Conservation (phyloP, 2,888 invertebrate genomes). For the Cryptophagus acutangulus region DNA sequence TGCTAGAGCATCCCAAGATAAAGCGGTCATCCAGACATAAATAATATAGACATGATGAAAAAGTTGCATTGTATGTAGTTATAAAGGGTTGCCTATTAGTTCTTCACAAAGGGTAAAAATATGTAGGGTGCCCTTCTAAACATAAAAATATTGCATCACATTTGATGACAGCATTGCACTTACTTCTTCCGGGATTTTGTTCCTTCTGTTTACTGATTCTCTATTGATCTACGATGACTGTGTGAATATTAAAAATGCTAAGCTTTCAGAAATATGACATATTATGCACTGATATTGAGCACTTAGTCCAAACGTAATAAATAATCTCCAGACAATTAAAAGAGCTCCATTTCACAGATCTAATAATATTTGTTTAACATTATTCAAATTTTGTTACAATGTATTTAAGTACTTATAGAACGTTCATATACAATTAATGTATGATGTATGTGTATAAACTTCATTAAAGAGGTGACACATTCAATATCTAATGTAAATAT, state of each 20-base stretch:
- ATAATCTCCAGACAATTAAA: too few relatives aligned
- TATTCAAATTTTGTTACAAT: too few relatives aligned
- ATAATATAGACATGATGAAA: slow-evolving; percentile 47
- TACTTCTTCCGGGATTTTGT: slow-evolving; percentile 34
- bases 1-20: slow-evolving; percentile 36
- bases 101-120: slow-evolving; percentile 40
- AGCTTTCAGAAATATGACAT: too few relatives aligned
- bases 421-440: too few relatives aligned
- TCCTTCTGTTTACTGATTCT: slow-evolving; percentile 33
- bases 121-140: slow-evolving; percentile 36
- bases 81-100: slow-evolving; percentile 46
- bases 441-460: too few relatives aligned
- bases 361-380: too few relatives aligned
- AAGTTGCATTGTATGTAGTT: slow-evolving; percentile 43
- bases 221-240: slow-evolving; percentile 38
- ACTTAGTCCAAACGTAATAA: too few relatives aligned
- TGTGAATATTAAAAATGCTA: slow-evolving; percentile 34
- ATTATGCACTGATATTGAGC: too few relatives aligned
- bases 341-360: too few relatives aligned
- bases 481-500: too few relatives aligned
- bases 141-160: slow-evolving; percentile 40
- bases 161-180: slow-evolving; percentile 38
- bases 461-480: too few relatives aligned
- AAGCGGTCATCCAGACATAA: slow-evolving; percentile 44
- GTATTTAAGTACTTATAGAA: too few relatives aligned